A percentile compares a stretch with the other conserved stretches of the same genome.
phyloP scores from a whole-genome alignment of 2,888 invertebrate species.

The Lepidonotus clava region DNA sequence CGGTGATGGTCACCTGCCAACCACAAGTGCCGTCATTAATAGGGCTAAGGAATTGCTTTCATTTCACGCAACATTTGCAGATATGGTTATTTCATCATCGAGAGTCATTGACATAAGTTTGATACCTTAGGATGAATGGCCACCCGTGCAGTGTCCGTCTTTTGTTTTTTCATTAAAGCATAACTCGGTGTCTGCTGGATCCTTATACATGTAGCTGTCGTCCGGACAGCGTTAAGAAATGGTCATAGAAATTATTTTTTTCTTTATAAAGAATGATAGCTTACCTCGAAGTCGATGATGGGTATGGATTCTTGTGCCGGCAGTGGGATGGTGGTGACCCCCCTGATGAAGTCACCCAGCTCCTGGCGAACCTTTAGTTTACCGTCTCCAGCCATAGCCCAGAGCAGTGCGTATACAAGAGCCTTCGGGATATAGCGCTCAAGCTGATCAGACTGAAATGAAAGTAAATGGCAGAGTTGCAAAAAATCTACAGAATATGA shows the following conservation, averaged over 20 bases:
- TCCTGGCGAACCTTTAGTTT: slow-evolving; percentile 97
- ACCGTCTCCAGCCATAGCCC: slow-evolving; percentile 99
- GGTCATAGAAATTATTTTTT: not conserved
- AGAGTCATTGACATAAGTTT: too few relatives aligned
- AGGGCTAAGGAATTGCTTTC: too few relatives aligned
- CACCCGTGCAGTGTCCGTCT: too few relatives aligned
- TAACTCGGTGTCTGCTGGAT: too few relatives aligned
- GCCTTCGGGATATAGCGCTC: slow-evolving; percentile 97
- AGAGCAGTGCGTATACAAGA: slow-evolving; percentile 94
- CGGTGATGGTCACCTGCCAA: slow-evolving; percentile 86
- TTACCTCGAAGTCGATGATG: slow-evolving; percentile 97
- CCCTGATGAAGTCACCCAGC: slow-evolving; percentile 96
- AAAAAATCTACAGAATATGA: too few relatives aligned
- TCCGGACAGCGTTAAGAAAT: not conserved
- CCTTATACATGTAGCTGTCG: not conserved
- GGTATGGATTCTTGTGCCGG: slow-evolving; percentile 93
- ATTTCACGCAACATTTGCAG: too few relatives aligned
- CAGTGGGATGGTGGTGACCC: slow-evolving; percentile 94
- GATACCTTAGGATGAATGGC: too few relatives aligned
- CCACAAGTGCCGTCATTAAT: too few relatives aligned
- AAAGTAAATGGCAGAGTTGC: too few relatives aligned
- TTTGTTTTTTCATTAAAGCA: too few relatives aligned
- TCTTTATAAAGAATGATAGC: slow-evolving; percentile 58
- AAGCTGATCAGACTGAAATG: slow-evolving; percentile 89
- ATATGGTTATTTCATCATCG: too few relatives aligned